These are phyloP conservation scores for Platalea minor DNA, from an alignment of 2,797 vertebrate species.

Conservation along the genomic window DNA sequence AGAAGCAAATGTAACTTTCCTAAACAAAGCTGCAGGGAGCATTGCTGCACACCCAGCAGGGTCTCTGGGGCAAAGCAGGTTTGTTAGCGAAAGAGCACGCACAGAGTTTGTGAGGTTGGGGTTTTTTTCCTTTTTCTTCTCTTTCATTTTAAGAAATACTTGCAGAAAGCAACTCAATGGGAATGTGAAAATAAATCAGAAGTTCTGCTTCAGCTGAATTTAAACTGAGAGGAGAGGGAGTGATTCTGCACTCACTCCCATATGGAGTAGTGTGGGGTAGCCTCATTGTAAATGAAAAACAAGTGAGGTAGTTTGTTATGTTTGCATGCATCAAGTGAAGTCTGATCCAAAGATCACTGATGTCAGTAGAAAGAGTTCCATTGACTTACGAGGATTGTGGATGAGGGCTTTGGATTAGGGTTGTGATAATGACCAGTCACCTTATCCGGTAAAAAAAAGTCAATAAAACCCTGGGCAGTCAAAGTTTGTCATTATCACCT, in stretches of 20 bases:
- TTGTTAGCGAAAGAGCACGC: conserved; percentile 34
- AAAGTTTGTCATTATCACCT: conserved; percentile 20
- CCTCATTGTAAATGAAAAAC: neutral
- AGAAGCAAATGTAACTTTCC: conserved; percentile 49
- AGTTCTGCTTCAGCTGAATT: neutral
- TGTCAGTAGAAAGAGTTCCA: neutral
- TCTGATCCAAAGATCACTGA: neutral
- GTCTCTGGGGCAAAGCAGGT: conserved; percentile 18
- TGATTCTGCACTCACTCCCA: neutral
- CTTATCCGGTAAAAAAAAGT: neutral
- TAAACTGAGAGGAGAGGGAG: neutral
- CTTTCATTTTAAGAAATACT: conserved; percentile 23
- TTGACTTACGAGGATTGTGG: neutral
- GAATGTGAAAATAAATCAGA: conserved; percentile 1
- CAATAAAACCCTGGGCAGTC: neutral
- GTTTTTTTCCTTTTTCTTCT: neutral
- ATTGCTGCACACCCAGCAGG: conserved; percentile 54
- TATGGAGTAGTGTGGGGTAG: neutral
- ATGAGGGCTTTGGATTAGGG: neutral
- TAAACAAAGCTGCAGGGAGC: conserved; percentile 56
- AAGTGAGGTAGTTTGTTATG: neutral
- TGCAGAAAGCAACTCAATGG: neutral
- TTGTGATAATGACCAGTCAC: neutral
- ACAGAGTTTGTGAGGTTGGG: neutral
- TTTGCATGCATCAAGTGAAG: neutral